Evolutionary conservation across 1,140 invertebrate species (phyloP).

Genomic region (Uloborus diversus): DNA sequence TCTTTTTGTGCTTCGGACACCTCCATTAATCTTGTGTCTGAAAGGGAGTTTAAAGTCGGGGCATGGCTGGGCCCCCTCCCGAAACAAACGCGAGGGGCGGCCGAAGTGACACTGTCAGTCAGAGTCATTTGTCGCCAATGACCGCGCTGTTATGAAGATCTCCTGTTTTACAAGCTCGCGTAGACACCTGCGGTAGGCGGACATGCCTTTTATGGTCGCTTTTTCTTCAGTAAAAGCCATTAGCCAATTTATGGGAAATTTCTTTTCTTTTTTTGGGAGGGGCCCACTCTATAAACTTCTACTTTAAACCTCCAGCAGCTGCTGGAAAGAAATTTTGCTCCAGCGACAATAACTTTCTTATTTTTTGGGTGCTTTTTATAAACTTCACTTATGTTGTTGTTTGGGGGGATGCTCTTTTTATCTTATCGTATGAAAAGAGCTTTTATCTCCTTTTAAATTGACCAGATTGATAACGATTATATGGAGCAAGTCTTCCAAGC

Average conservation of each 20-base stretch:
- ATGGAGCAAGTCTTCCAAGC: conserved; percentile 30
- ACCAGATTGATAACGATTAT: conserved; percentile 41
- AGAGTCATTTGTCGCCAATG: conserved; percentile 48
- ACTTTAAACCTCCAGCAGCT: conserved; percentile 43
- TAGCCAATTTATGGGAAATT: conserved; percentile 49
- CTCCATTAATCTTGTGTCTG: conserved; percentile 26
- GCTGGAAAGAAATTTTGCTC: conserved; percentile 37
- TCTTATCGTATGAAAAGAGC: conserved; percentile 38
- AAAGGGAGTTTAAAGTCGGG: conserved; percentile 3
- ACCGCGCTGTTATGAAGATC: background rate
- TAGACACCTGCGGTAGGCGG: conserved; percentile 29
- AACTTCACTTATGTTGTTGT: conserved; percentile 21
- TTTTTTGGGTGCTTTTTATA: conserved; percentile 43
- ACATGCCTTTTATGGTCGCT: conserved; percentile 9
- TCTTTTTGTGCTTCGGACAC: conserved; percentile 43
- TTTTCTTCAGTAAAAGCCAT: conserved; percentile 38
- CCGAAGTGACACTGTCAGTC: conserved; percentile 36
- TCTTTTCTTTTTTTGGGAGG: too few species aligned
- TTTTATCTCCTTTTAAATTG: conserved; percentile 17
- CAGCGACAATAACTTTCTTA: conserved; percentile 45
- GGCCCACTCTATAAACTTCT: conserved; percentile 19
- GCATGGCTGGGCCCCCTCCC: background rate
- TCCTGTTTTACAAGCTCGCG: conserved; percentile 38
- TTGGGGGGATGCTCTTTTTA: conserved; percentile 32
- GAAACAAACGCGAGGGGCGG: background rate